Percentiles rank a stretch among this genome's conserved stretches.
These are phyloP conservation scores for Volucella bombylans DNA, from an alignment of 2,888 invertebrate genomes.

Conservation along the genomic window DNA sequence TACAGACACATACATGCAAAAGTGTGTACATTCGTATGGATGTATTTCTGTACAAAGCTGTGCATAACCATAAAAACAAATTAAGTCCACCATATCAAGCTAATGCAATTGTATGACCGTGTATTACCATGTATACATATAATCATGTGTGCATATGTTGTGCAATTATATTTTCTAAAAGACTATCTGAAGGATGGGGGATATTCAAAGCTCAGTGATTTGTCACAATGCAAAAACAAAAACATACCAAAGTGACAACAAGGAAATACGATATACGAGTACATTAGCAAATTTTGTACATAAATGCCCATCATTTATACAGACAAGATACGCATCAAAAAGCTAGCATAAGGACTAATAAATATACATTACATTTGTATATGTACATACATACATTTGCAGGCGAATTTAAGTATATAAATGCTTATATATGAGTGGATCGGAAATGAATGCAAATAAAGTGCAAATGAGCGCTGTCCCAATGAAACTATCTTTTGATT, in stretches of 20 bases:
- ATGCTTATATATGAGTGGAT: slow-evolving; percentile 14
- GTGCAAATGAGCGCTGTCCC: slow-evolving; percentile 64
- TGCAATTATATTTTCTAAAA: slow-evolving; percentile 28
- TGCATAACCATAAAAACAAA: slow-evolving; percentile 62
- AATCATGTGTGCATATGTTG: slow-evolving; percentile 40
- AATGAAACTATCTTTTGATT: slow-evolving; percentile 47
- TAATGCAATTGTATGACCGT: slow-evolving; percentile 51
- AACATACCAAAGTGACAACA: slow-evolving; percentile 11
- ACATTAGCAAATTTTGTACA: not conserved
- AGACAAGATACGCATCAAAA: slow-evolving; percentile 13
- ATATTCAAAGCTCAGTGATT: slow-evolving; percentile 37
- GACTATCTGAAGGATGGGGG: not conserved
- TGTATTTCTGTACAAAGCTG: slow-evolving; percentile 51
- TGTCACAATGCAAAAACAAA: slow-evolving; percentile 54
- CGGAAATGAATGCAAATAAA: slow-evolving; percentile 62
- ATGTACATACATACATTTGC: not conserved
- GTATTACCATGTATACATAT: slow-evolving; percentile 4
- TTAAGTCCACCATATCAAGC: slow-evolving; percentile 57
- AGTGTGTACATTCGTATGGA: not conserved
- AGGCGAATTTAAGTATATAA: not conserved
- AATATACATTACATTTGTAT: slow-evolving; percentile 25
- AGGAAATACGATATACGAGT: slow-evolving; percentile 14
- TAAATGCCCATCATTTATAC: slow-evolving; percentile 12
- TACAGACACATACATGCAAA: slow-evolving; percentile 10
- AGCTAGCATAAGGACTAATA: slow-evolving; percentile 24